phyloP scores from a whole-genome alignment of 1,140 invertebrate species.

The Drosophila varians region DNA sequence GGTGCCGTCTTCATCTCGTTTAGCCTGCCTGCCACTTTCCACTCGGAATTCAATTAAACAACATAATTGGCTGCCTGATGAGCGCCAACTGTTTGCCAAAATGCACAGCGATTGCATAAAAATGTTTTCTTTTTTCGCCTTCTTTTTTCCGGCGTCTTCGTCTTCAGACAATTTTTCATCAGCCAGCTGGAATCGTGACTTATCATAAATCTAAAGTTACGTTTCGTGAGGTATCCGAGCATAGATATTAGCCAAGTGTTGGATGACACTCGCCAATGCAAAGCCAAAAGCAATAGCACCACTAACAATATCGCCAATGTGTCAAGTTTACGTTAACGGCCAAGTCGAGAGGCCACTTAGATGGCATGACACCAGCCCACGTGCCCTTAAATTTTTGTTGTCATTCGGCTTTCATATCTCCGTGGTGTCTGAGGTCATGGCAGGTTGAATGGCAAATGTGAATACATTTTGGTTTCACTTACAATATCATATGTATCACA shows the following conservation, averaged over 20 bases:
- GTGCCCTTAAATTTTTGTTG: constrained; percentile 9
- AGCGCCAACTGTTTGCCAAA: constrained; percentile 50
- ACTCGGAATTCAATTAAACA: constrained; percentile 64
- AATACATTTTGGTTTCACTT: not conserved
- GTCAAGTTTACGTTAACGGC: constrained; percentile 73
- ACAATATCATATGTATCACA: not conserved
- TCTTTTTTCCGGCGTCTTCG: constrained; percentile 1
- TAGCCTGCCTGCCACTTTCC: constrained; percentile 27
- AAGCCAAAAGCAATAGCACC: constrained; percentile 19
- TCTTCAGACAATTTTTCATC: constrained; percentile 14
- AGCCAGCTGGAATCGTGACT: constrained; percentile 67
- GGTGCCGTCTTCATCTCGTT: constrained; percentile 31
- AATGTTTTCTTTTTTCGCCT: constrained; percentile 16
- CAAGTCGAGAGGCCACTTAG: constrained; percentile 62
- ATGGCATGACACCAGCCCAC: constrained; percentile 18
- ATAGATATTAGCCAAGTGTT: constrained; percentile 37
- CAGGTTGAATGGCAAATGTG: constrained; percentile 44
- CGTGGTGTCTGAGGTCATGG: constrained; percentile 23
- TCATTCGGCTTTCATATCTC: not conserved
- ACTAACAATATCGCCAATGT: constrained; percentile 49
- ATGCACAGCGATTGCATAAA: constrained; percentile 41
- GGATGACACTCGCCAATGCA: constrained; percentile 23
- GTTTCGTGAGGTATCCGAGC: not conserved
- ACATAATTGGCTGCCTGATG: constrained; percentile 70
- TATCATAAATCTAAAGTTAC: constrained; percentile 68